Base-by-base conservation (phyloP, 1,140 invertebrate genomes). In the Drusus annulatus region DNA sequence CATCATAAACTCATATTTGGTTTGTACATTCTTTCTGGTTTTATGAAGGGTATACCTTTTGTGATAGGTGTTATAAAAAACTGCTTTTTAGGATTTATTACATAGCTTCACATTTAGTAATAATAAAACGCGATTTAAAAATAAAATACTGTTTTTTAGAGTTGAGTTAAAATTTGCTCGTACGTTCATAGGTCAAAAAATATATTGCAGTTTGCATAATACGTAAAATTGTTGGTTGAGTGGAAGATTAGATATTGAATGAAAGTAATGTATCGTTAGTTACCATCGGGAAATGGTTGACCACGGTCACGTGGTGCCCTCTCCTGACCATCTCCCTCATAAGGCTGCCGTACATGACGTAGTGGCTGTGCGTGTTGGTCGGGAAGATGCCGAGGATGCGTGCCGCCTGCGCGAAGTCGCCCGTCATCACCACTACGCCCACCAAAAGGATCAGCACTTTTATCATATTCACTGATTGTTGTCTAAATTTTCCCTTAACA, bases 281-380 rank as follows among this genome's bases (percentile, higher is more conserved):
- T 86, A 90, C 88, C 87, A 86, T 87, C 8, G 89, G 90, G 80
- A 94, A 94, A 82, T 93, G 91, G 7, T 92, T 93, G 21, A 95
- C 85, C n/a, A 95, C 91, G 0, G 94, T 95, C 1, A 96, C 65
- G 0, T 93, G 87, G 81, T 95, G 94, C 3, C 93, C 92, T 19
- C 90, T 90, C 19, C 84, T 85, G 1, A 91, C 91, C 36, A 96
- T 86, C 15, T 91, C 93, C 25, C 91, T 90, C 0, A 95, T 84
- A 0, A 95, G 85, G 19, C 86, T 84, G 50, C 89, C 88, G 80
- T 90, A 90, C 88, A 90, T 90, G 16, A 87, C 88, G 76, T 89
- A 86, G 83, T 90, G 89, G 84, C 89, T 90, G 60, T 87, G 87
- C 19, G 89, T 90, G 86, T 89, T 89, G 65, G 88, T 89, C 15